phyloP scores from a whole-genome alignment of 2,888 invertebrate species.

The Polydrusus tereticollis region DNA sequence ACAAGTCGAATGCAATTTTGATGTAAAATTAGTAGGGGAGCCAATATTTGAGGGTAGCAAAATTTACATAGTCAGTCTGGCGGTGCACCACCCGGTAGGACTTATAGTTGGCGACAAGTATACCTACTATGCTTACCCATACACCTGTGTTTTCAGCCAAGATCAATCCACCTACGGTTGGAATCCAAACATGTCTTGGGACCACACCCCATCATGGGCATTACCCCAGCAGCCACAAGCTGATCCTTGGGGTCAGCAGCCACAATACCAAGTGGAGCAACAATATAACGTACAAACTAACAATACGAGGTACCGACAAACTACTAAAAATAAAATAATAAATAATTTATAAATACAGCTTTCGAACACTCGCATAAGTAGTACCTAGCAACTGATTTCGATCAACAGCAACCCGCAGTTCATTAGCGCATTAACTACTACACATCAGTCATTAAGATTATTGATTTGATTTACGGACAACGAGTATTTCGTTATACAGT shows the following conservation, averaged over 20 bases:
- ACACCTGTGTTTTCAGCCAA: conserved; percentile 60
- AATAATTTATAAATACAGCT: neutral
- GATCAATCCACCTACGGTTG: conserved; percentile 62
- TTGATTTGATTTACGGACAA: too few species aligned
- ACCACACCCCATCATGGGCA: conserved; percentile 64
- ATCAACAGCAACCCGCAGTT: too few species aligned
- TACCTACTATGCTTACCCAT: neutral
- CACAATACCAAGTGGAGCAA: conserved; percentile 65
- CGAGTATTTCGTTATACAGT: too few species aligned
- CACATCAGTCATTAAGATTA: too few species aligned
- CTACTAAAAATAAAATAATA: neutral
- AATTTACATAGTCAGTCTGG: too few species aligned
- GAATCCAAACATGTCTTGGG: conserved; percentile 64
- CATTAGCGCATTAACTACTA: too few species aligned
- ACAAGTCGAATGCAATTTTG: too few species aligned
- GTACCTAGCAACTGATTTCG: too few species aligned
- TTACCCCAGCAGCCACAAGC: conserved; percentile 53
- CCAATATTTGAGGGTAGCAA: too few species aligned
- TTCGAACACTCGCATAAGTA: neutral
- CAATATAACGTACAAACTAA: conserved; percentile 65
- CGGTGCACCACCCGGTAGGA: too few species aligned
- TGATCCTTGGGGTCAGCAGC: conserved; percentile 50
- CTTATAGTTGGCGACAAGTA: too few species aligned
- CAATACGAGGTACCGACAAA: conserved; percentile 60
- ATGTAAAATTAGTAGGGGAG: too few species aligned